These are phyloP conservation scores for Ctenodactylus gundi DNA, from an alignment of 2,113 vertebrate species.

Conservation along the genomic window DNA sequence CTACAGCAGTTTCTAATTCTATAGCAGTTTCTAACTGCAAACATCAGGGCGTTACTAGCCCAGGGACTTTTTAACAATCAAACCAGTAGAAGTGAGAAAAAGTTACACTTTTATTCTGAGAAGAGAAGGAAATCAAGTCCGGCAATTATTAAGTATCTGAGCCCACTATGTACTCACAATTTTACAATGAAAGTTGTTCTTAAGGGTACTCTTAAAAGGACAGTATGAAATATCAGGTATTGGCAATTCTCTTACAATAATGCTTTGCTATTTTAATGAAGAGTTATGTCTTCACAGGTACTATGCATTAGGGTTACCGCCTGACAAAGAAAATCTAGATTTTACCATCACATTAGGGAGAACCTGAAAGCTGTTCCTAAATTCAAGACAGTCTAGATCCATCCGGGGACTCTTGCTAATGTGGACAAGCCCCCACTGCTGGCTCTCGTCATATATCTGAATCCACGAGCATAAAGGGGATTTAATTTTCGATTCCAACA, in stretches of 20 bases:
- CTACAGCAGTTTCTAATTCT: background rate
- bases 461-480: background rate
- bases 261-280: constrained; percentile 8
- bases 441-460: background rate
- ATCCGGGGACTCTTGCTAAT: background rate
- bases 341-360: background rate
- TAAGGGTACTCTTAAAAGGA: background rate
- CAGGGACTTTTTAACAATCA: constrained; percentile 15
- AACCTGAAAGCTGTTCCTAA: background rate
- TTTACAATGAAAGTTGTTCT: constrained; percentile 41
- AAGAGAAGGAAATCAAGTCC: constrained; percentile 4
- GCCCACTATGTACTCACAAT: background rate
- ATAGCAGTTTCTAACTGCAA: constrained; percentile 19
- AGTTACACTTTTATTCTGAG: constrained; percentile 31
- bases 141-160: constrained; percentile 12
- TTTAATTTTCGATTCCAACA: background rate
- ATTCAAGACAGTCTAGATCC: background rate
- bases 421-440: background rate
- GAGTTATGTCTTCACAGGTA: background rate
- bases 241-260: background rate
- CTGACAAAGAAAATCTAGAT: background rate
- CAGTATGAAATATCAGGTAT: background rate
- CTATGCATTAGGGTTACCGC: background rate
- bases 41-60: background rate
- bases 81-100: background rate